Percentiles rank a stretch among this genome's conserved stretches.
phyloP scores from a whole-genome alignment of 2,113 vertebrate species.

The Trochalopteron elliotii region DNA sequence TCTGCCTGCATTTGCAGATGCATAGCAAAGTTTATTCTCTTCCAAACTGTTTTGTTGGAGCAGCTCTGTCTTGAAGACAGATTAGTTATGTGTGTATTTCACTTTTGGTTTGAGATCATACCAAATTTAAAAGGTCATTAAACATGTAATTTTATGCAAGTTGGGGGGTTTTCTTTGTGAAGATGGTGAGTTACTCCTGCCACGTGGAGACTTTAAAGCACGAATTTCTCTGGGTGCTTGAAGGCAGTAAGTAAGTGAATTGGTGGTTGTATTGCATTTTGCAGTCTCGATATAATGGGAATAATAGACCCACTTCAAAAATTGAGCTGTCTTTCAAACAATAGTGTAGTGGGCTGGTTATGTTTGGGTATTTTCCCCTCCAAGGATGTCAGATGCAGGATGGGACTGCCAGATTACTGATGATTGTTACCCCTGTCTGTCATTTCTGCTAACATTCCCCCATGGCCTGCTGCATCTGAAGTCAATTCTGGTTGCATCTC shows the following conservation, averaged over 20 bases:
- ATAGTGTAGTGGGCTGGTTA: not conserved
- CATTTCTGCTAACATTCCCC: not conserved
- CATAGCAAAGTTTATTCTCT: not conserved
- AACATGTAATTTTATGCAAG: not conserved
- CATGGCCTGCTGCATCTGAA: not conserved
- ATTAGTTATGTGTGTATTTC: not conserved
- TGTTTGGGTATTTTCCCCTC: not conserved
- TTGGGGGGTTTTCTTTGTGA: not conserved
- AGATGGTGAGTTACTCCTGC: not conserved
- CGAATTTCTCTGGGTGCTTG: not conserved
- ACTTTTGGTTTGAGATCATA: not conserved
- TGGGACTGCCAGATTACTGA: not conserved
- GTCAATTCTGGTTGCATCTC: not conserved
- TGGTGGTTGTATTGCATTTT: not conserved
- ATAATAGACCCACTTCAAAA: not conserved
- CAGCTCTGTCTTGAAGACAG: not conserved
- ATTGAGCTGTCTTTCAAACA: not conserved
- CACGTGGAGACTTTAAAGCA: accelerated
- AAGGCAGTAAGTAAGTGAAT: not conserved
- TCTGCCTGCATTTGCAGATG: not conserved
- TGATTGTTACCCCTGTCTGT: not conserved
- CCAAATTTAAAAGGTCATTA: not conserved
- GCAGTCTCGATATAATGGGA: not conserved
- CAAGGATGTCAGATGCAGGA: not conserved
- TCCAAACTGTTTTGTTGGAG: not conserved